A percentile compares a stretch with the other conserved stretches of the same genome.
Conservation (phyloP, 2,888 invertebrate species). For the Eucriotettix oculatus region DNA sequence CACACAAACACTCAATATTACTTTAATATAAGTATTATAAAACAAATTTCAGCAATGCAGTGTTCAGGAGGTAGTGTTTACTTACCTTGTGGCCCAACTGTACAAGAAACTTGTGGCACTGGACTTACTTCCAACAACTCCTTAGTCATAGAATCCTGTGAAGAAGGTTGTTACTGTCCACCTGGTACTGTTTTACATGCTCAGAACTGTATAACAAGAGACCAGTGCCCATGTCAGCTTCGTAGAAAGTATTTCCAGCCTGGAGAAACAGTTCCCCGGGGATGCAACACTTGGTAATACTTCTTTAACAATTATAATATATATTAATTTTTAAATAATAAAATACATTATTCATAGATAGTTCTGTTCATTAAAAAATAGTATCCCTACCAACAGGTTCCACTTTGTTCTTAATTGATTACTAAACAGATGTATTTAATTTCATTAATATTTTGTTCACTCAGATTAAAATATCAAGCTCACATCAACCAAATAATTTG, state of each 20-base stretch:
- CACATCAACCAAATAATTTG: too few relatives aligned
- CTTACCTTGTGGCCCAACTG: slow-evolving; percentile 52
- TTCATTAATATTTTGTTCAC: too few relatives aligned
- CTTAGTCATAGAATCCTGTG: slow-evolving; percentile 37
- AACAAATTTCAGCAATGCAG: slow-evolving; percentile 42
- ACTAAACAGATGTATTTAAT: too few relatives aligned
- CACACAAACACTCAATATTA: too few relatives aligned
- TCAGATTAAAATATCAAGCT: too few relatives aligned
- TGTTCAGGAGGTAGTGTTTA: slow-evolving; percentile 63
- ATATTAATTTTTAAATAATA: neutral
- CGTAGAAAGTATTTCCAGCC: slow-evolving; percentile 55
- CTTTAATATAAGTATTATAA: neutral
- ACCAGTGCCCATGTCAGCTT: slow-evolving; percentile 64
- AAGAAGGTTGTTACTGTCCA: slow-evolving; percentile 83
- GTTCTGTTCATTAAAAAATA: neutral
- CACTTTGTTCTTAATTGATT: neutral
- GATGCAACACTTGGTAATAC: slow-evolving; percentile 67
- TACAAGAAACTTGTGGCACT: slow-evolving; percentile 51
- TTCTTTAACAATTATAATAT: neutral
- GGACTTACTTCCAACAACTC: slow-evolving; percentile 16
- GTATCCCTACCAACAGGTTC: neutral
- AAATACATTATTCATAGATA: neutral
- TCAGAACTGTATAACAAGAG: slow-evolving; percentile 51
- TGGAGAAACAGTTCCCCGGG: slow-evolving; percentile 52
- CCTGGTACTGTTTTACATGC: slow-evolving; percentile 56